Conservation (phyloP, 37 sponge, comb jelly and placozoan species). For the Halichondria panicea region DNA sequence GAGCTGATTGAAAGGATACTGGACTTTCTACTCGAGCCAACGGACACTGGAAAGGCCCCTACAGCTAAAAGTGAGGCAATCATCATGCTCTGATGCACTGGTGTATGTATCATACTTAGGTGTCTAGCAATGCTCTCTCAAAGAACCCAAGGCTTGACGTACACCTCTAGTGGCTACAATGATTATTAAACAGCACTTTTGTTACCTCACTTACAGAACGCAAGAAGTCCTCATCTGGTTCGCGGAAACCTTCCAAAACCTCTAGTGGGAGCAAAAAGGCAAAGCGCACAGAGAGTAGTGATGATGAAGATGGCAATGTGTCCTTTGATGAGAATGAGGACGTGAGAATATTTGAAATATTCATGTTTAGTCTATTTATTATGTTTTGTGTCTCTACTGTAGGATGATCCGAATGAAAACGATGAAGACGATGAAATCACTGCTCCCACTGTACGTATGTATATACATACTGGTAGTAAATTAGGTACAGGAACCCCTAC, state of each 20-base stretch:
- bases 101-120: too few relatives aligned
- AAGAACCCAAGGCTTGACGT: too few relatives aligned
- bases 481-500: not conserved
- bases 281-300: not conserved
- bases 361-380: too few relatives aligned
- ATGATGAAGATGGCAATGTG: not conserved
- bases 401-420: not conserved
- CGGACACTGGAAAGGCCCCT: slow-evolving; percentile 2
- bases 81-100: too few relatives aligned
- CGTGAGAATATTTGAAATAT: not conserved
- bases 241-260: too few relatives aligned
- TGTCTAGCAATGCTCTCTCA: too few relatives aligned
- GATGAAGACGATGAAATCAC: not conserved
- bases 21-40: slow-evolving; percentile 44
- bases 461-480: not conserved
- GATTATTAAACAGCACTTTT: not conserved
- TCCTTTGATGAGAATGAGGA: slow-evolving; percentile 13
- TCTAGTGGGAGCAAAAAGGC: slow-evolving; percentile 1
- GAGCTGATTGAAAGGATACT: slow-evolving; percentile 41
- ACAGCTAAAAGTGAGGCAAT: not conserved
- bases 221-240: not conserved
- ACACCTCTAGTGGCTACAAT: not conserved
- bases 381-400: too few relatives aligned
- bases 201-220: not conserved
- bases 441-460: not conserved